Conservation (phyloP, 2,888 invertebrate species). For the Hetaerina titia region DNA sequence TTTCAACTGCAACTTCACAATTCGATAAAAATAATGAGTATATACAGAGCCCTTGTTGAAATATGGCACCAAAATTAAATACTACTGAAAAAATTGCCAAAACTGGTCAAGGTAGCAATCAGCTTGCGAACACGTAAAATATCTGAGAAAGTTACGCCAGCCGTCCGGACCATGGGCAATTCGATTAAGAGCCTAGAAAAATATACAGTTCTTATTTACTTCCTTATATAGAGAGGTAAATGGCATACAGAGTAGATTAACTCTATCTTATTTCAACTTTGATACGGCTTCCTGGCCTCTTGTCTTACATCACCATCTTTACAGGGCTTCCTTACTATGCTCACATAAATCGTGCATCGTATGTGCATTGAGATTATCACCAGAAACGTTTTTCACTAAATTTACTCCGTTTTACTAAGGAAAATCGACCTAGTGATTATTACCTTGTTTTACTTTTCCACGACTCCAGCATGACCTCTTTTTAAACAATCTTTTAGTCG, state of each 20-base stretch:
- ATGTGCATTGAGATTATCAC: conserved; percentile 34
- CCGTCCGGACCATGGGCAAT: neutral
- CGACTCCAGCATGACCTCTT: neutral
- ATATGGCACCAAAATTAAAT: neutral
- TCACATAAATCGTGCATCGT: conserved; percentile 29
- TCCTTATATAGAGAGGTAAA: conserved; percentile 49
- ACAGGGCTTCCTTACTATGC: conserved; percentile 46
- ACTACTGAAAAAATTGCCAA: neutral
- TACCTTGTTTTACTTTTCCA: neutral
- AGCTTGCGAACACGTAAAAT: neutral
- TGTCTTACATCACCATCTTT: conserved; percentile 47
- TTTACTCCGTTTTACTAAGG: conserved; percentile 9
- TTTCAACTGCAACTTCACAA: no score
- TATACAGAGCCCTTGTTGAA: no score
- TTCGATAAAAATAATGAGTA: no score
- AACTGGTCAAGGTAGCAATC: neutral
- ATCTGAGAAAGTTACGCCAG: neutral
- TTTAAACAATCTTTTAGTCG: neutral
- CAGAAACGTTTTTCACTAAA: neutral
- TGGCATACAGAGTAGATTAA: conserved; percentile 58
- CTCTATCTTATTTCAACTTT: conserved; percentile 59
- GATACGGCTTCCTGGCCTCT: conserved; percentile 48
- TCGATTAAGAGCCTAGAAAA: neutral
- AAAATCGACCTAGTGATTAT: neutral
- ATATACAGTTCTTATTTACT: conserved; percentile 25